Percentiles rank a stretch among this genome's conserved stretches.
phyloP scores from a whole-genome alignment of 2,113 vertebrate genomes.

The Tachycineta bicolor region DNA sequence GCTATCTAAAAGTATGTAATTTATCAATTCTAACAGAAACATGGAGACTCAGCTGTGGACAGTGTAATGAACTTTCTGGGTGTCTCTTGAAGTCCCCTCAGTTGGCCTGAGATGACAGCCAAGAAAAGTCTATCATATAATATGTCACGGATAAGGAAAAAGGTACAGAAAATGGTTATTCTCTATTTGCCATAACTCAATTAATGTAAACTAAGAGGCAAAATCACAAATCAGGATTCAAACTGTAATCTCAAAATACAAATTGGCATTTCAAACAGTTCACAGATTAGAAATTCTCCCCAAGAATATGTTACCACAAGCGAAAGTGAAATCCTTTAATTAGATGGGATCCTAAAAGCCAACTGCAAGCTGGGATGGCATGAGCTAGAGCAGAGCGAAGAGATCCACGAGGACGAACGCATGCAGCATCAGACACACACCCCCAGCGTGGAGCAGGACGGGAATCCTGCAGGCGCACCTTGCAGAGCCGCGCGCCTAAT shows the following conservation, averaged over 20 bases:
- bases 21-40: constrained; percentile 29
- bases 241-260: constrained; percentile 51
- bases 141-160: constrained; percentile 39
- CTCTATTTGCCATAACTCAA: constrained; percentile 30
- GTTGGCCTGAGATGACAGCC: not conserved
- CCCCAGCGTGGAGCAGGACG: not conserved
- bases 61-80: not conserved
- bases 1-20: constrained; percentile 47
- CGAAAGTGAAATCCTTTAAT: constrained; percentile 28
- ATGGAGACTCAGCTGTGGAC: constrained; percentile 13
- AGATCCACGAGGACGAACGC: not conserved
- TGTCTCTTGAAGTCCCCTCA: not conserved
- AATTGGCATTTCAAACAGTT: constrained; percentile 43
- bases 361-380: not conserved
- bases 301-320: not conserved
- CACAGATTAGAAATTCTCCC: constrained; percentile 57
- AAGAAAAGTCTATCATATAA: not conserved
- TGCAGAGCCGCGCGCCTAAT: not conserved
- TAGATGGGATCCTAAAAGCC: constrained; percentile 8
- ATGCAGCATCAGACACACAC: not conserved
- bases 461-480: not conserved
- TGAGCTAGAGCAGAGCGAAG: not conserved
- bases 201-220: constrained; percentile 54
- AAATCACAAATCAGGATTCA: constrained; percentile 49
- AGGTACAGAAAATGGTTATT: constrained; percentile 29